phyloP scores from a whole-genome alignment of 2,888 invertebrate species.

The Clivina fossor region DNA sequence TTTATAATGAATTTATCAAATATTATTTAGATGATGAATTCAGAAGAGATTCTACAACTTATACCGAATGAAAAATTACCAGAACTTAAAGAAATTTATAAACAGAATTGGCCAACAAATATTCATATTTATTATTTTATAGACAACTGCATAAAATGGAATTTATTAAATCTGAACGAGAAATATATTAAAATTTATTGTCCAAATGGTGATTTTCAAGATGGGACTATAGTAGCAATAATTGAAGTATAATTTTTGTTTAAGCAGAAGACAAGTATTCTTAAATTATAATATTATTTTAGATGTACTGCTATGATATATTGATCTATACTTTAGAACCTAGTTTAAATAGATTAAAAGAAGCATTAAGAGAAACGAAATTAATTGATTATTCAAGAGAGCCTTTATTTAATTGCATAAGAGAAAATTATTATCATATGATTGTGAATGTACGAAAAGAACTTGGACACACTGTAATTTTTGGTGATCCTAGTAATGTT shows the following conservation, averaged over 20 bases:
- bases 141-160: constrained; percentile 18
- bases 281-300: constrained; percentile 9
- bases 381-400: constrained; percentile 18
- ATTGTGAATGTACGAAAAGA: constrained; percentile 5
- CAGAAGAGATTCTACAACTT: constrained; percentile 28
- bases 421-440: constrained; percentile 12
- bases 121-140: constrained; percentile 26
- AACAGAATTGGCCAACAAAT: constrained; percentile 17
- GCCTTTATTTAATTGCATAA: constrained; percentile 15
- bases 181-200: constrained; percentile 13
- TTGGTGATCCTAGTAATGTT: constrained; percentile 31
- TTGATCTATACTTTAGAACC: constrained; percentile 22
- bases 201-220: constrained; percentile 20
- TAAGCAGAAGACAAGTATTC: no score
- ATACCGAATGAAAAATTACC: constrained; percentile 16
- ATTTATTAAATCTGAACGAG: neutral
- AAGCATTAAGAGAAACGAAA: constrained; percentile 19
- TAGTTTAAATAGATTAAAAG: constrained; percentile 16
- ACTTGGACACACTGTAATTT: constrained; percentile 14
- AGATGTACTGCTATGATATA: constrained; percentile 28
- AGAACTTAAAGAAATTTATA: constrained; percentile 16
- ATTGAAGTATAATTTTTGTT: constrained; percentile 22
- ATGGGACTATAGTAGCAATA: constrained; percentile 27
- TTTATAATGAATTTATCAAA: no score
- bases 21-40: no score